phyloP scores from a whole-genome alignment of 1,140 invertebrate species.

The Gryon sp. region DNA sequence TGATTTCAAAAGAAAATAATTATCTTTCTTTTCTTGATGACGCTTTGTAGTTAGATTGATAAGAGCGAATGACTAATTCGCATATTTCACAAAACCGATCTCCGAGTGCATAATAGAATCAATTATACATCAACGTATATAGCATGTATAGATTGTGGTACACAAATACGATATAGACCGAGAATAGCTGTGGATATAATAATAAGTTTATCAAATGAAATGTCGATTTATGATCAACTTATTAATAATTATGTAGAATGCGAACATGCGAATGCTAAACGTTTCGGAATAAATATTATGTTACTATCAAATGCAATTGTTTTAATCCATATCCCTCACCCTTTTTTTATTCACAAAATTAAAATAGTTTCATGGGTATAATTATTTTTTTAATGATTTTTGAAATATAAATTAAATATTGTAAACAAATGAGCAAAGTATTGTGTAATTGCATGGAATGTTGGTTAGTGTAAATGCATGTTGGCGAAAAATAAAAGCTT shows the following conservation, averaged over 20 bases:
- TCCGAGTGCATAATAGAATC: constrained; percentile 73
- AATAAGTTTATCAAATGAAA: constrained; percentile 62
- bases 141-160: constrained; percentile 66
- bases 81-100: constrained; percentile 64
- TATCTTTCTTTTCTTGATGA: constrained; percentile 33
- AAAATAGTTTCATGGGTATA: no score
- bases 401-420: no score
- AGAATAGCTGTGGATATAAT: constrained; percentile 64
- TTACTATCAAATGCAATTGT: constrained; percentile 52
- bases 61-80: constrained; percentile 26
- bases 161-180: constrained; percentile 67
- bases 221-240: constrained; percentile 58
- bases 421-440: no score
- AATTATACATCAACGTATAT: constrained; percentile 63
- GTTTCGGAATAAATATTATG: constrained; percentile 73
- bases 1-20: no score
- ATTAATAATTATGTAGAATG: constrained; percentile 64
- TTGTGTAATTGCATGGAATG: no score
- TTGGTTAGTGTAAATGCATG: no score
- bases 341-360: no score
- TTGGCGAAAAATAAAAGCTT: constrained; percentile 18
- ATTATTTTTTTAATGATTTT: no score
- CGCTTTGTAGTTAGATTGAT: constrained; percentile 60
- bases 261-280: constrained; percentile 65
- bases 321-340: not conserved